Base-by-base conservation (phyloP, 1,140 invertebrate species). In the Hirudo medicinalis region DNA sequence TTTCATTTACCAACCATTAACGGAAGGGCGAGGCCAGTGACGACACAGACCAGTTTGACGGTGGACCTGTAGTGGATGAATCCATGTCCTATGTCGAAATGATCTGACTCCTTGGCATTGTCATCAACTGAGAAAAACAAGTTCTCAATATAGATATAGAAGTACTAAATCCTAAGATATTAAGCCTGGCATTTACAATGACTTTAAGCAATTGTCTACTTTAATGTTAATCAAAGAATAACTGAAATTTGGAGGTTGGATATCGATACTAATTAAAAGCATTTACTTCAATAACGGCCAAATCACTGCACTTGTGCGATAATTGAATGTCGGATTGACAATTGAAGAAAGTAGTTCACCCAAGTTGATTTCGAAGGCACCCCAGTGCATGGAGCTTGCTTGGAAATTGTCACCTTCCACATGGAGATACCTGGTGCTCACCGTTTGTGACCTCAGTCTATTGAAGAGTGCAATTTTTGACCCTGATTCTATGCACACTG, bases 381-480 rank as follows among this genome's bases (percentile, higher is more conserved):
- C n/a, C n/a, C n/a, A n/a, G n/a, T n/a, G n/a, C n/a, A 94, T 97
- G 9, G 94, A 97, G 76, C 92, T 96, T 13, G 97, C 97, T 84
- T 99, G 95, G 82, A 99, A 99, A 83, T 96, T 96, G 43, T 92
- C 92, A 84, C 96, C 95, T 81, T 99, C 96, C n/a, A 99, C 96
- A 84, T 99, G 96, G 67, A 99, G 85, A 83, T 99, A 99, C 66
- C 97, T 86, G 0, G 97, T 99, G 71, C 92, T 97, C 11, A 99
- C 96, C 53, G 97, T 99, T 80, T 99, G 97, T 69, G 96, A 99
- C 72, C 97, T 86, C 72, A 99, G 84, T 71, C 97, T 86, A 85
- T 99, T 99, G 82, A 99, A 99, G 27, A 99, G 84, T n/a, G 97
- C 96, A 43, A 99, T 94, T 85, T 97, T 97, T 15, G 95, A 98